Evolutionary conservation across 37 sponge, comb jelly and placozoan genomes (phyloP).

Genomic region (Chondrilla cf. caribensis): DNA sequence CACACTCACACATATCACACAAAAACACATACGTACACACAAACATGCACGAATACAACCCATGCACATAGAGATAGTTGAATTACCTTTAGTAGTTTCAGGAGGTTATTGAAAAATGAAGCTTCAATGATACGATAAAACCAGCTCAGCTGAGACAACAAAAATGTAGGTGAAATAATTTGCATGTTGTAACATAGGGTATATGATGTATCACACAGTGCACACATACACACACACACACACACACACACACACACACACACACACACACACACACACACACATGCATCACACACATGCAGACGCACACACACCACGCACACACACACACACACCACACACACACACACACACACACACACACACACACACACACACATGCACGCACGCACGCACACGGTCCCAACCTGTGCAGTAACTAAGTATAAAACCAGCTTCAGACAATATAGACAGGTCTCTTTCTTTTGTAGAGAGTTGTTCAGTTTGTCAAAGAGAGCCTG

Average conservation of each 20-base stretch:
- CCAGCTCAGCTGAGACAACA: conserved; percentile 55
- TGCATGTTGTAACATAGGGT: too few relatives aligned
- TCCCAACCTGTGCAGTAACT: conserved; percentile 61
- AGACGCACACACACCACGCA: not conserved
- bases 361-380: too few relatives aligned
- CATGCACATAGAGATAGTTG: too few relatives aligned
- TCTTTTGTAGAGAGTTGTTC: conserved; percentile 36
- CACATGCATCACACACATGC: not conserved
- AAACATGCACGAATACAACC: not conserved
- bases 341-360: too few relatives aligned
- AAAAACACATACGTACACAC: not conserved
- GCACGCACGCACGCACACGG: too few relatives aligned
- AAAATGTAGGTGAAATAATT: too few relatives aligned
- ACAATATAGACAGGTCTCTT: conserved; percentile 29
- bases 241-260: not conserved
- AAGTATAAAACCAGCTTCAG: conserved; percentile 54
- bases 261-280: not conserved
- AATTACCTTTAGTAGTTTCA: conserved; percentile 57
- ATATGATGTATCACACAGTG: too few relatives aligned
- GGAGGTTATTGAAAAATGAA: conserved; percentile 43
- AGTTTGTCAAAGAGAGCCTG: conserved; percentile 72
- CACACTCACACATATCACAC: not conserved
- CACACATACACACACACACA: not conserved
- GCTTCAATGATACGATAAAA: conserved; percentile 54
- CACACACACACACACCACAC: too few relatives aligned